These are phyloP conservation scores for Thermophis baileyi DNA, from an alignment of 2,113 vertebrate species.

Conservation along the genomic window DNA sequence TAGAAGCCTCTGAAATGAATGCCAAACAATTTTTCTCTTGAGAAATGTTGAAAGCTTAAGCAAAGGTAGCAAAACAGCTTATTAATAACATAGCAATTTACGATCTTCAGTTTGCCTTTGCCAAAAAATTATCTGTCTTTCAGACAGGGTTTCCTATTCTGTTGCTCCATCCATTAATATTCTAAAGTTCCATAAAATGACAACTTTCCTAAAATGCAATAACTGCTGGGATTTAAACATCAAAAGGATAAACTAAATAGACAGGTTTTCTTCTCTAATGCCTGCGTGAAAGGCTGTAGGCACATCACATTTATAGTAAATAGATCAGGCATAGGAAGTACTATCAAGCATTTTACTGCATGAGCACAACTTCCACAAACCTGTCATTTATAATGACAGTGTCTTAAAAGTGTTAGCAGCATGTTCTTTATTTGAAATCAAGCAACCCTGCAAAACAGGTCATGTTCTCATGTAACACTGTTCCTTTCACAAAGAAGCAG, in stretches of 20 bases:
- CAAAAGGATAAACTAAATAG: not conserved
- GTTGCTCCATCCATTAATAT: not conserved
- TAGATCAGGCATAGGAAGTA: not conserved
- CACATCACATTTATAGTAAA: not conserved
- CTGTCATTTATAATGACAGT: not conserved
- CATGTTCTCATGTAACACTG: not conserved
- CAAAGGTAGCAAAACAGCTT: not conserved
- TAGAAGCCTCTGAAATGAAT: not conserved
- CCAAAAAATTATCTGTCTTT: not conserved
- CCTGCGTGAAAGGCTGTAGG: not conserved
- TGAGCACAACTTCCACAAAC: not conserved
- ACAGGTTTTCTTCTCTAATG: not conserved
- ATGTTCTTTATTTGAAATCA: not conserved
- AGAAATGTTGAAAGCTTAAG: not conserved
- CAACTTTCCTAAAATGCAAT: not conserved
- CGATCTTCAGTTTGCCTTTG: not conserved
- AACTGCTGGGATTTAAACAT: not conserved
- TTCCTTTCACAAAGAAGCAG: not conserved
- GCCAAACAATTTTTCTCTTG: not conserved
- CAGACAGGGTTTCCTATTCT: not conserved
- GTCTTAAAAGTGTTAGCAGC: not conserved
- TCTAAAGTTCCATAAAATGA: not conserved
- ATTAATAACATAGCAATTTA: not conserved
- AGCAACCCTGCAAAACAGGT: not conserved
- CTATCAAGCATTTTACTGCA: not conserved